These are phyloP conservation scores for Hydra vulgaris DNA, from an alignment of 30 jellyfish, hydroid and myxozoan species.

Conservation along the genomic window DNA sequence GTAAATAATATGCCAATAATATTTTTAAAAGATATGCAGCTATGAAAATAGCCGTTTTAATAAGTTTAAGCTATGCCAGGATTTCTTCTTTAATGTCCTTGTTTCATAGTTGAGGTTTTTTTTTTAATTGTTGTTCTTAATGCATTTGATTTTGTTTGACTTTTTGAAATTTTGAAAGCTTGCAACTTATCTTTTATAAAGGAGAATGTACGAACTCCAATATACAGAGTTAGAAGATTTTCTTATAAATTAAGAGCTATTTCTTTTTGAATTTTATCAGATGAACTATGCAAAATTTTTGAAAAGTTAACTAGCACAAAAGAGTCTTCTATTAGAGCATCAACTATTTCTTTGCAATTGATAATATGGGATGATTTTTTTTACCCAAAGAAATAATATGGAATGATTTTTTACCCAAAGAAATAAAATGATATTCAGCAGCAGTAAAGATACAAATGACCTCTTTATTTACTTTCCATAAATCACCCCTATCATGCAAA, in stretches of 20 bases:
- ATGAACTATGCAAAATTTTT: conserved; percentile 8
- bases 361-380: conserved; percentile 8
- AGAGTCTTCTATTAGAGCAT: conserved; percentile 28
- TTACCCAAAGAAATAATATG: no score
- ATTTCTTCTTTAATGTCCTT: conserved; percentile 36
- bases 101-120: conserved; percentile 35
- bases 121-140: conserved; percentile 16
- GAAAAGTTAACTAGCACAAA: conserved; percentile 14
- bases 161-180: conserved; percentile 17
- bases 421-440: conserved; percentile 36
- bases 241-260: conserved; percentile 32
- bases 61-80: no score
- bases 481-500: conserved; percentile 33
- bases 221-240: conserved; percentile 18
- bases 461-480: conserved; percentile 33
- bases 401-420: conserved; percentile 24
- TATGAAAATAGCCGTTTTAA: no score
- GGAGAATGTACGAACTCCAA: conserved; percentile 32
- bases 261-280: conserved; percentile 20
- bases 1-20: no score
- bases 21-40: no score
- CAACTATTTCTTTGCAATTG: conserved; percentile 33
- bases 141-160: conserved; percentile 25
- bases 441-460: conserved; percentile 20
- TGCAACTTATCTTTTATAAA: conserved; percentile 32